Conservation (phyloP, 2,797 vertebrate species). For the Anolis apletophallus region DNA sequence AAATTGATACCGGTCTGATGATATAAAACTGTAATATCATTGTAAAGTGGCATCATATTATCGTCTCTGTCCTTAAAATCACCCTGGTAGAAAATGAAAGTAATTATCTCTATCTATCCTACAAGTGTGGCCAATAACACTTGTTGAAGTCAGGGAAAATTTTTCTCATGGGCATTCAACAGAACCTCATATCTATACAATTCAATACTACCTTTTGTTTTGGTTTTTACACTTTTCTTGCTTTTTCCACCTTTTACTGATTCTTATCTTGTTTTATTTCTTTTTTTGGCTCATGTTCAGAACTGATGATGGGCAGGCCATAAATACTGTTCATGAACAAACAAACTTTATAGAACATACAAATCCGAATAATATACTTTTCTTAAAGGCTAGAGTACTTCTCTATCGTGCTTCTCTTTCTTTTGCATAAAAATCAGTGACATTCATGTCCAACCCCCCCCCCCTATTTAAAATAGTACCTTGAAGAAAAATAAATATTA, state of each 20-base stretch:
- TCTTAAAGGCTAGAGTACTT: neutral
- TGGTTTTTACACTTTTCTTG: too few relatives aligned
- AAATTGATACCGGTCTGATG: constrained; percentile 10
- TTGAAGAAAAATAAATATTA: neutral
- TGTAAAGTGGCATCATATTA: neutral
- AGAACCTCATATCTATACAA: neutral
- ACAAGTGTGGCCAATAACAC: neutral
- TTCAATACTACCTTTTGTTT: neutral
- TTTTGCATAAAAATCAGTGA: neutral
- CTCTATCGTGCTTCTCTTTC: neutral
- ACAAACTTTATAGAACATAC: neutral
- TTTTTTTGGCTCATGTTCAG: neutral
- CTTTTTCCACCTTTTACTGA: too few relatives aligned
- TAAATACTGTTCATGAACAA: neutral
- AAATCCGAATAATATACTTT: neutral
- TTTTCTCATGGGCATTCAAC: neutral
- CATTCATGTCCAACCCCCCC: too few relatives aligned
- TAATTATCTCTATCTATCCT: neutral
- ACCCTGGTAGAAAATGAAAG: neutral
- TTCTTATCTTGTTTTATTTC: neutral
- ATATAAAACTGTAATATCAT: constrained; percentile 10
- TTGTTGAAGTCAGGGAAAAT: neutral
- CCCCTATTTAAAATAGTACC: neutral
- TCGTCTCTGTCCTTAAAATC: neutral
- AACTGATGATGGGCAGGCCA: neutral